Base-by-base conservation (phyloP, 2,888 invertebrate genomes). In the Patella pellucida region DNA sequence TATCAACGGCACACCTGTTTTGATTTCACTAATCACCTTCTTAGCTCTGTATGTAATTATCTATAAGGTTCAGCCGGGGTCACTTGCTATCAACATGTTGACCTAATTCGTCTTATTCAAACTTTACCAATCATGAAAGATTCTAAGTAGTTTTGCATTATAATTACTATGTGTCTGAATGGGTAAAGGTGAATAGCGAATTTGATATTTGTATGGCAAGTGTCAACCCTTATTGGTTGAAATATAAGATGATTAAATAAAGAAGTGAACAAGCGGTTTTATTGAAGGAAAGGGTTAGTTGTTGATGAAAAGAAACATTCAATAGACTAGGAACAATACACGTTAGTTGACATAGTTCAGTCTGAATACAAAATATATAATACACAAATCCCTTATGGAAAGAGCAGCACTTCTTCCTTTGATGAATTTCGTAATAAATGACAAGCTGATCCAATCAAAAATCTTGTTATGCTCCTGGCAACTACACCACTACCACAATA, bases 21-120 rank as follows among this genome's bases (percentile, higher is more conserved):
- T 73, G 75, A 72, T 71, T 71, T 75, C 73, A 73, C 71, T 78
- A 78, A 78, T 78, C 78, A 78, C 75, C 75, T 73, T 75, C 73
- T 56, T 54, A 41, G 51, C 68, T 68, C 69, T 73, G 71, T 72
- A 69, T 69, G 71, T 78, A 78, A 78, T 78, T 75, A 78, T 69
- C 51, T 62, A 51, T 72, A 68, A 71, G 70, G 75, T 70, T 70
- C 68, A 68, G 19, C 12, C 11, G 31, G 73, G 75, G 75, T 72
- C 67, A 70, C 62, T 41, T n/a, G 16, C 51, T 69, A 19, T 70
- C 56, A 54, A 54, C 54, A n/a, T 23, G 52, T 52, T 74, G 72
- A 67, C 75, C 73, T 72, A 70, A 52, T 72, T 75, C 12, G n/a
- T 50, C 52, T 23, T 52, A 67, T 68, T 70, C 68, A 62, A 69